These are phyloP conservation scores for Epizoanthus stellaris DNA, from an alignment of 92 coral and sea anemone genomes.

Conservation along the genomic window DNA sequence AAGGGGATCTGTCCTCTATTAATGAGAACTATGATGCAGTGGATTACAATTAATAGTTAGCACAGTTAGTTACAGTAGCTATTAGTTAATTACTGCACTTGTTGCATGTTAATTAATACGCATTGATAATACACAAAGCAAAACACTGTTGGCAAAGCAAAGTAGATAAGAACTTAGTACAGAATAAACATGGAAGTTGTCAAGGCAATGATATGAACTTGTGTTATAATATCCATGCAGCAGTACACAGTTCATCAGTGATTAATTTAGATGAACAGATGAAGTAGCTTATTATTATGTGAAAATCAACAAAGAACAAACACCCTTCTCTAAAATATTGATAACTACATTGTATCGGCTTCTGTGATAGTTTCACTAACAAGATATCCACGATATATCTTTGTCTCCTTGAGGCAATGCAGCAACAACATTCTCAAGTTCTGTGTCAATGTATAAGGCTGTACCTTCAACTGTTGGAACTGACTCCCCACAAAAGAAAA, in stretches of 20 bases:
- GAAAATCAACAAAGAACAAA: slow-evolving; percentile 20
- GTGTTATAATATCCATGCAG: too few species aligned
- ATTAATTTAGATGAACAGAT: neutral
- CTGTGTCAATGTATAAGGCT: slow-evolving; percentile 74
- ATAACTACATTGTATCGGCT: neutral
- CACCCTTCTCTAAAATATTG: neutral
- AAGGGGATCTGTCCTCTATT: slow-evolving; percentile 29
- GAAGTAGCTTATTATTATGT: neutral
- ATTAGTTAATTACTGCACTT: too few species aligned
- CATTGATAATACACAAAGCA: too few species aligned
- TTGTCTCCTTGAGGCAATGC: slow-evolving; percentile 70
- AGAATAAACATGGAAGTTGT: too few species aligned
- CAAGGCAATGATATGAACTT: too few species aligned
- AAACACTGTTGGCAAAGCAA: too few species aligned
- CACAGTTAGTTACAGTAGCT: too few species aligned
- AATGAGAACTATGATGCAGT: neutral
- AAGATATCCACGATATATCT: slow-evolving; percentile 85
- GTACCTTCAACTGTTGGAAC: slow-evolving; percentile 61
- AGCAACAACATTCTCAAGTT: slow-evolving; percentile 59
- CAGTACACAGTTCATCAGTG: too few species aligned
- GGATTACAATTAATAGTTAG: neutral
- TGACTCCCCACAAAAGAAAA: slow-evolving; percentile 30
- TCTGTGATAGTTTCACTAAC: slow-evolving; percentile 44
- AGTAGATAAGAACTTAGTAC: too few species aligned
- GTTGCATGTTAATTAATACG: too few species aligned